Base-by-base conservation (phyloP, 2,113 vertebrate species). In the Vulpes ferrilata region DNA sequence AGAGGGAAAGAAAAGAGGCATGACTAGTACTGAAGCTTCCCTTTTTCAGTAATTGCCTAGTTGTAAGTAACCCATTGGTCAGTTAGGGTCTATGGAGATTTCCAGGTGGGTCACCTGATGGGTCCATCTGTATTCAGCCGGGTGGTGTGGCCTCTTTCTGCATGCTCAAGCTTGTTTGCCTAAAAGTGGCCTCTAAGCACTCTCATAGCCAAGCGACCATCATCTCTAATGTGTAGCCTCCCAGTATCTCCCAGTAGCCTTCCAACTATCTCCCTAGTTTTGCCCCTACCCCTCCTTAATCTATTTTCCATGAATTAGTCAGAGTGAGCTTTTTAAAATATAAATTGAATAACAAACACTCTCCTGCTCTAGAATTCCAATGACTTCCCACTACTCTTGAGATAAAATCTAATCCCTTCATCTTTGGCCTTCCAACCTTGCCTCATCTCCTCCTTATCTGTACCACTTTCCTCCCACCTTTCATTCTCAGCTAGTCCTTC, bases 301-400 rank as follows among this genome's bases (percentile, higher is more conserved):
- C 74, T 65, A 81, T 65, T 93, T 81, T 62, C 73, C 23, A 19
- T 76, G 73, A n/a, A 59, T 51, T 67, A 57, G 51, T 59, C 59
- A 83, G 16, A 86, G 25, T 79, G 57, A 94, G 59, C 13, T 65
- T 57, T n/a, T 53, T 12, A 64, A 94, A 86, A 87, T 43, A 43
- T 60, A 79, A 76, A 73, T 87, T 78, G 38, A 67, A 78, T 43
- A 38, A 88, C 57, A 83, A 38, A 88, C 57, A 83, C n/a, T 62
- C 43, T 88, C 25, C 69, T 67, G 59, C 57, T 83, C 19, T 92
- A 86, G 67, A 64, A 69, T 8, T 95, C 89, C 55, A 51, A 11
- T 71, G n/a, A 62, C 62, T 92, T 92, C n/a, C 59, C 35, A 81
- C 86, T 82, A 95, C 15, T 71, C 71, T 90, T 93, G 73, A 85